Evolutionary conservation across 2,888 invertebrate species (phyloP).

Genomic region (Anagyrus pseudococci): DNA sequence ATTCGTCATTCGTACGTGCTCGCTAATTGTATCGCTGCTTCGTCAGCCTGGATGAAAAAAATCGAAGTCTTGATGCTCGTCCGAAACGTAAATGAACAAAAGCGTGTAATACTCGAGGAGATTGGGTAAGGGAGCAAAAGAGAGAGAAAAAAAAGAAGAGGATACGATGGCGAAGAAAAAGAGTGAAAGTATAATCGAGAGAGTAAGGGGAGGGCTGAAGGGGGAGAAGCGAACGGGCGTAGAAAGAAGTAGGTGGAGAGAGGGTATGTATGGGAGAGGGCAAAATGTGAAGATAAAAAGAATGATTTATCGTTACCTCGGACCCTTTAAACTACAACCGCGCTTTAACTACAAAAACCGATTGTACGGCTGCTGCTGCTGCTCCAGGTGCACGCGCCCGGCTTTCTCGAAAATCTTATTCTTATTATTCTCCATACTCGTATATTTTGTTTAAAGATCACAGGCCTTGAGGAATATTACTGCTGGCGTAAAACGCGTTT

Average conservation of each 20-base stretch:
- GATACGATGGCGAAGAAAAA: not conserved
- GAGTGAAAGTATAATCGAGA: slow-evolving; percentile 30
- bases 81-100: too few species aligned
- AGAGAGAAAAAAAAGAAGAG: slow-evolving; percentile 28
- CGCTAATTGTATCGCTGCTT: too few species aligned
- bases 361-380: slow-evolving; percentile 10
- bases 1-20: too few species aligned
- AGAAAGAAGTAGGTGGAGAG: slow-evolving; percentile 14
- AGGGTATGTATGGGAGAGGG: slow-evolving; percentile 2
- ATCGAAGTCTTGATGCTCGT: too few species aligned
- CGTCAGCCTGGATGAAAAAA: too few species aligned
- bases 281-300: slow-evolving; percentile 21
- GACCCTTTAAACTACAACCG: slow-evolving; percentile 36
- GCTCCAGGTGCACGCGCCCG: slow-evolving; percentile 9
- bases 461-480: slow-evolving; percentile 1
- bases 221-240: not conserved
- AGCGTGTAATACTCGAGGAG: too few species aligned
- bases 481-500: not conserved
- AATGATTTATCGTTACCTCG: slow-evolving; percentile 34
- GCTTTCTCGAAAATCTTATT: slow-evolving; percentile 18
- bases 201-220: not conserved
- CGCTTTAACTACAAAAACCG: slow-evolving; percentile 31
- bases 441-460: not conserved
- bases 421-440: slow-evolving; percentile 3
- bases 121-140: too few species aligned